Evolutionary conservation across 2,113 vertebrate species (phyloP).

Genomic region (Rutilus rutilus): DNA sequence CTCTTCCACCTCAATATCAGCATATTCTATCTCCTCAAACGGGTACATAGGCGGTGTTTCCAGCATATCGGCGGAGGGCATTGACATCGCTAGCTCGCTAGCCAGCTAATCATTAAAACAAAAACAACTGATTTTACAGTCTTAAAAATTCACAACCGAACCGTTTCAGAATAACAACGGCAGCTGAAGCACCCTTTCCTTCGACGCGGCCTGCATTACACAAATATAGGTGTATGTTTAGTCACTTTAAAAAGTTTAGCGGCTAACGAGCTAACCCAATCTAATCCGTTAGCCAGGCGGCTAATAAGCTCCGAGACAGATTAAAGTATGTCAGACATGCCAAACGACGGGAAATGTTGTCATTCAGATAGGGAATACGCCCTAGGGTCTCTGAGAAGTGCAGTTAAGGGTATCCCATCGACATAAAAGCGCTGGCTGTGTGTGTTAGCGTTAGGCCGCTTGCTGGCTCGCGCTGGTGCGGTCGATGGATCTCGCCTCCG

Average conservation of each 20-base stretch:
- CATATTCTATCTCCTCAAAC: slow-evolving; percentile 96
- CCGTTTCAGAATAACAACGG: not conserved
- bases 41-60: slow-evolving; percentile 93
- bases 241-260: slow-evolving; percentile 51
- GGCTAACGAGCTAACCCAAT: slow-evolving; percentile 39
- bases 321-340: slow-evolving; percentile 13
- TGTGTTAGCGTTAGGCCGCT: slow-evolving; percentile 46
- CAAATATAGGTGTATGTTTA: not conserved
- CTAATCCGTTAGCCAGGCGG: slow-evolving; percentile 30
- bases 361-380: not conserved
- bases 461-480: slow-evolving; percentile 58
- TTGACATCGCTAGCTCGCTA: slow-evolving; percentile 80
- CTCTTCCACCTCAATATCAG: slow-evolving; percentile 96
- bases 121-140: slow-evolving; percentile 16
- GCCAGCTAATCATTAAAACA: slow-evolving; percentile 66
- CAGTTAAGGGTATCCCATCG: not conserved
- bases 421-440: not conserved
- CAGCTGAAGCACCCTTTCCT: not conserved
- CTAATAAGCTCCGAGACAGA: not conserved
- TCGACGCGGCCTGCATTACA: slow-evolving; percentile 35
- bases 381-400: not conserved
- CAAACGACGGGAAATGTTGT: not conserved
- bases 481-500: slow-evolving; percentile 66
- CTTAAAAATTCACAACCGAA: not conserved
- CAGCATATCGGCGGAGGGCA: slow-evolving; percentile 87